Evolutionary conservation across 2,888 invertebrate genomes (phyloP).

Genomic region (Scrobipalpa costella): DNA sequence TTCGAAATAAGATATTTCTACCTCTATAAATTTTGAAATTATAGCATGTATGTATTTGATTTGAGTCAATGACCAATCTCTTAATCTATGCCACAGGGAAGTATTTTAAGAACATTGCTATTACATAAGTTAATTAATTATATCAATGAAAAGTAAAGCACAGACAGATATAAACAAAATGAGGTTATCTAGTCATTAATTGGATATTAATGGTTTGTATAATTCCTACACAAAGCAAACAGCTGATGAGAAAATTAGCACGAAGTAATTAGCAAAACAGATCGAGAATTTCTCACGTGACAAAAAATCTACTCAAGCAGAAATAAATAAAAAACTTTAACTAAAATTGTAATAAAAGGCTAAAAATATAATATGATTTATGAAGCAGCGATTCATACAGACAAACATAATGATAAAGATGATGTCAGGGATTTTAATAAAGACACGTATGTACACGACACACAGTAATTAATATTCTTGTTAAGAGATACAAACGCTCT

Average conservation of each 20-base stretch:
- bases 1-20: neutral
- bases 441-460: constrained; percentile 3
- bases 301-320: neutral
- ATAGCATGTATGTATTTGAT: too few species aligned
- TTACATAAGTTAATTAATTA: neutral
- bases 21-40: too few species aligned
- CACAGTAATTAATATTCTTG: constrained; percentile 9
- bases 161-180: neutral
- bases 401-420: constrained; percentile 16
- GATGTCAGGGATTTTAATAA: constrained; percentile 15
- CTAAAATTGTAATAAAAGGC: neutral
- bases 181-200: neutral
- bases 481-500: neutral
- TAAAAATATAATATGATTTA: constrained; percentile 14
- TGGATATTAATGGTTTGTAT: neutral
- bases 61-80: too few species aligned
- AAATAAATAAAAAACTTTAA: neutral
- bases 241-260: neutral
- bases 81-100: neutral
- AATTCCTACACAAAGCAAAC: neutral
- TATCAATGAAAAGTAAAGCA: neutral
- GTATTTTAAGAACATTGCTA: neutral
- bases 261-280: neutral
- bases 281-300: neutral
- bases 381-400: neutral